phyloP scores from a whole-genome alignment of 2,797 vertebrate genomes.

The Intellagama lesueurii region DNA sequence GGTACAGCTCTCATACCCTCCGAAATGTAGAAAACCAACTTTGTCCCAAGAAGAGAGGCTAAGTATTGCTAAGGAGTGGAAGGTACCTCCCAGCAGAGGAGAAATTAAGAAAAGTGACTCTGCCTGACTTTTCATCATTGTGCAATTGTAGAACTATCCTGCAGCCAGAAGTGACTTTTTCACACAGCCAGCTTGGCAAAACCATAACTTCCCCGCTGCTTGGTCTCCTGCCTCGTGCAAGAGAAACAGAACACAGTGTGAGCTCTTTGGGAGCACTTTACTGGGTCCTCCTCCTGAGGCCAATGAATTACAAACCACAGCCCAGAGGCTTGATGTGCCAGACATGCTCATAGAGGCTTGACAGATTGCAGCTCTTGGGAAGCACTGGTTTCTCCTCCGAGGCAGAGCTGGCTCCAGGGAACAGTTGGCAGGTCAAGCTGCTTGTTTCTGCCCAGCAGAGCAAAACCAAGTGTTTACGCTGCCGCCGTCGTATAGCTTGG shows the following conservation, averaged over 20 bases:
- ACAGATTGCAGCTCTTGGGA: conserved; percentile 57
- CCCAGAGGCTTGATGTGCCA: conserved; percentile 51
- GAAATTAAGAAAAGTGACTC: neutral
- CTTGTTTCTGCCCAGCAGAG: accelerated
- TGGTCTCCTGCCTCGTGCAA: neutral
- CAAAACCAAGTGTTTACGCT: accelerated
- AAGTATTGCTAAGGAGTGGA: accelerated
- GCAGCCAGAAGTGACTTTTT: neutral
- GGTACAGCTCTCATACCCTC: accelerated
- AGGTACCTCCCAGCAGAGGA: neutral
- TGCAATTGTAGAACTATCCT: neutral
- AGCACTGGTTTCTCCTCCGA: conserved; percentile 42
- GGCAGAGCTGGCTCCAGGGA: conserved; percentile 57
- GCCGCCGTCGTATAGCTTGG: accelerated
- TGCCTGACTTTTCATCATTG: neutral
- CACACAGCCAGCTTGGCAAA: neutral
- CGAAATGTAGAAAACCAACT: neutral
- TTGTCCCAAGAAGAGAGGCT: accelerated
- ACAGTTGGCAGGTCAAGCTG: conserved; percentile 55
- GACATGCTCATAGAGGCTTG: conserved; percentile 54
- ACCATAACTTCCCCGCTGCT: conserved; percentile 9
- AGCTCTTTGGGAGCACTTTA: accelerated
- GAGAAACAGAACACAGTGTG: neutral
- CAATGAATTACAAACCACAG: conserved; percentile 57
- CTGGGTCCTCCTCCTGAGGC: neutral